Base-by-base conservation (phyloP, 1,140 invertebrate genomes). In the Bacillus rossius region DNA sequence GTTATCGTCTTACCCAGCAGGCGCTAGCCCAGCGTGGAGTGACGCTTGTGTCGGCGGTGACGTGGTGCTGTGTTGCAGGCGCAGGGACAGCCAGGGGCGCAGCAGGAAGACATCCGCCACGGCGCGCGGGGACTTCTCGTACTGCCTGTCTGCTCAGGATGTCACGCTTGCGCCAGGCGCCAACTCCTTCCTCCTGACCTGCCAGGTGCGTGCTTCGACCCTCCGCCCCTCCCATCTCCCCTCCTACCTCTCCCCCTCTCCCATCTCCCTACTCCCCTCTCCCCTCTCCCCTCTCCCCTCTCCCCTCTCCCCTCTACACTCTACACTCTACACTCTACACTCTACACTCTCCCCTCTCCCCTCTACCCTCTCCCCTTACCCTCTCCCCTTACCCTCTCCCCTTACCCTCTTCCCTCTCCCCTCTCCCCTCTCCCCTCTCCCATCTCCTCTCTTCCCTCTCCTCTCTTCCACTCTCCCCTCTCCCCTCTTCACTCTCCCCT, bases 161-260 rank as follows among this genome's bases (percentile, higher is more conserved):
- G 72, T 85, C 20, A 62, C 72, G 14, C 62, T 88, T 38, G 73
- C 78, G 61, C 90, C 91, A 0, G 91, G 91, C 26, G 45, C 20
- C 29, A 51, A 26, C 25, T 34, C 48, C 29, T 29, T 57, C 60
- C 13, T 19, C 13, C 2, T 22, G 13, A n/a, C 22, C 29, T 34
- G 29, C 10, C 29, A 34, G 29, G 29, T 34, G 29, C 10, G 29
- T 7, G 10, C 29, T 34, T 34, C 10, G 29, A 34, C 29, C 10
- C 10, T 34, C 5, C 10, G 4, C 5, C 5, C 29, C 29, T 34
- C 5, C 4, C 29, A 34, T 34, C 5, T n/a, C 29, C 10, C 29
- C 29, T 34, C 29, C 29, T 7, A 4, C 10, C 29, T 34, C 10
- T 10, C 5, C 10, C 10, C 29, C 29, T 34, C 4, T 34, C 29